These are phyloP conservation scores for Narcine bancroftii DNA, from an alignment of 2,113 vertebrate genomes.

Conservation along the genomic window DNA sequence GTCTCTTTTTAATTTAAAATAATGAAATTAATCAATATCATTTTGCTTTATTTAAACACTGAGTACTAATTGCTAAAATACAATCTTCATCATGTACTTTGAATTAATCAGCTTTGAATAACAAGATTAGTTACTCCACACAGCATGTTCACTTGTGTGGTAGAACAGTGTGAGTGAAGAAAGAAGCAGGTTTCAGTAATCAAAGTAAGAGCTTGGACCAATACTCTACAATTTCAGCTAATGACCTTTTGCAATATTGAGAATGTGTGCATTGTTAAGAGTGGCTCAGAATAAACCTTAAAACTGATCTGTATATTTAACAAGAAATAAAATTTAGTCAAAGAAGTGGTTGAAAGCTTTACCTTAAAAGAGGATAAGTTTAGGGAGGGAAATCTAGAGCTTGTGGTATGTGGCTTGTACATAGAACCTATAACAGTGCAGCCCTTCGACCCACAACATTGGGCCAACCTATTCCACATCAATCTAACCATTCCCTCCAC, in stretches of 20 bases:
- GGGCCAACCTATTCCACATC: too few relatives aligned
- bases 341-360: background rate
- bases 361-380: background rate
- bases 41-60: background rate
- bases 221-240: background rate
- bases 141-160: background rate
- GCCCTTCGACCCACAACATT: too few relatives aligned
- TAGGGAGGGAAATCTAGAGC: background rate
- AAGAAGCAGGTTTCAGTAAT: background rate
- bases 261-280: background rate
- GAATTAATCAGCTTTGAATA: background rate
- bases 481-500: too few relatives aligned
- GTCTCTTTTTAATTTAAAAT: background rate
- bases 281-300: background rate
- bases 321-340: background rate
- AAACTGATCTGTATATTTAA: background rate
- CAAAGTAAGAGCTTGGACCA: background rate
- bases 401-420: too few relatives aligned
- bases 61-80: background rate
- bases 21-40: background rate
- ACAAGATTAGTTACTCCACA: background rate
- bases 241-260: background rate
- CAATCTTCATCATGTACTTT: background rate
- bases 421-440: too few relatives aligned
- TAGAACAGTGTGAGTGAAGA: background rate